These are phyloP conservation scores for Sarcophaga bullata DNA, from an alignment of 1,140 invertebrate genomes.

Conservation along the genomic window DNA sequence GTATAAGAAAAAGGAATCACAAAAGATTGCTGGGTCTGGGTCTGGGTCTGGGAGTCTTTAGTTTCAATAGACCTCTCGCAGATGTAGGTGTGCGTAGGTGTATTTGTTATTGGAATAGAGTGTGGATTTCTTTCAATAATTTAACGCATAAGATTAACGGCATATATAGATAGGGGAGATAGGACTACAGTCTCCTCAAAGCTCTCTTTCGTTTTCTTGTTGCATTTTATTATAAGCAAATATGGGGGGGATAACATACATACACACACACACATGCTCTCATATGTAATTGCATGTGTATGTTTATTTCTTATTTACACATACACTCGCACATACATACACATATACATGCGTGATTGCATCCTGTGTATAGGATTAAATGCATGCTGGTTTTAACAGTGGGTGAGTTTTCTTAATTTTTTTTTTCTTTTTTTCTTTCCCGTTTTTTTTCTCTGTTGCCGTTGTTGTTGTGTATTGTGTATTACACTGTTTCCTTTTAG, in stretches of 20 bases:
- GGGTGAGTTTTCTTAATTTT: background rate
- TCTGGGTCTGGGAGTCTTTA: background rate
- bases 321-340: too few relatives aligned
- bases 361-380: background rate
- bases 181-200: too few relatives aligned
- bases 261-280: background rate
- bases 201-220: background rate
- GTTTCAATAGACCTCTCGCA: background rate
- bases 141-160: constrained; percentile 12
- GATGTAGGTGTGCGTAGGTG: background rate
- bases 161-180: too few relatives aligned
- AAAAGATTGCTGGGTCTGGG: too few relatives aligned
- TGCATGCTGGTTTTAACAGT: constrained; percentile 17
- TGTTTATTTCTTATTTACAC: too few relatives aligned
- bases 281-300: background rate
- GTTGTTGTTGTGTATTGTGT: constrained; percentile 3
- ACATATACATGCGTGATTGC: background rate
- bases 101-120: background rate
- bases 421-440: background rate
- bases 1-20: too few relatives aligned
- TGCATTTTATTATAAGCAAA: background rate
- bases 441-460: background rate
- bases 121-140: background rate
- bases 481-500: constrained; percentile 3
- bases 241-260: background rate